Conservation (phyloP, 2,797 vertebrate genomes). For the Cebuella pygmaea region DNA sequence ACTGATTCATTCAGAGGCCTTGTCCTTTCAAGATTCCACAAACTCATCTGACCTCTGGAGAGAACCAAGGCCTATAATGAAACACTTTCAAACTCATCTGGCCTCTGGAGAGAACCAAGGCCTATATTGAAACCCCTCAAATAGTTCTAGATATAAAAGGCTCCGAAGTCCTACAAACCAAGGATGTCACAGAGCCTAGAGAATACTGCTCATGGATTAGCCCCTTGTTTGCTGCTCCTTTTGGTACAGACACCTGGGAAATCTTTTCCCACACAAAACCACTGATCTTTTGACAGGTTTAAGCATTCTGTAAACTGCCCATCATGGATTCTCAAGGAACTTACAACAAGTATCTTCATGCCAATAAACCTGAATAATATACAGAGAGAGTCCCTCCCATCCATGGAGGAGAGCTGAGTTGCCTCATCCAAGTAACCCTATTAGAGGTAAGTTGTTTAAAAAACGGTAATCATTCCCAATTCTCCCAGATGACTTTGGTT, state of each 20-base stretch:
- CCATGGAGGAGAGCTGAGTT: neutral
- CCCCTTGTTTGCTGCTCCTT: neutral
- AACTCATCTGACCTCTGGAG: neutral
- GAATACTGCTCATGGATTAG: neutral
- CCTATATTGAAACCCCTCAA: neutral
- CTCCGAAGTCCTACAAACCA: neutral
- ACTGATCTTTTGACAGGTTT: neutral
- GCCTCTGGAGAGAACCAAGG: neutral
- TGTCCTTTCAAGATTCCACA: neutral
- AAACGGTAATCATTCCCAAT: neutral
- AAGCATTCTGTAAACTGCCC: neutral
- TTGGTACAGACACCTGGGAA: neutral
- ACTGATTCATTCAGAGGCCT: neutral
- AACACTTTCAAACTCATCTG: neutral
- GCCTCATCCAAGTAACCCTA: neutral
- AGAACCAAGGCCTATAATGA: neutral
- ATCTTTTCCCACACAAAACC: neutral
- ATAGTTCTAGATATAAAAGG: neutral
- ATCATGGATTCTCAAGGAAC: neutral
- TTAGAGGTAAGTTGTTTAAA: neutral
- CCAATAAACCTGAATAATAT: neutral
- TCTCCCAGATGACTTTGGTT: neutral
- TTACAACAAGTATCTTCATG: slow-evolving; percentile 2
- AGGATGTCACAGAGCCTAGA: neutral
- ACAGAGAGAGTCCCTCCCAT: neutral